A percentile compares a stretch with the other conserved stretches of the same genome.
Conservation (phyloP, 2,797 vertebrate genomes). For the Pseudochirops corinnae region DNA sequence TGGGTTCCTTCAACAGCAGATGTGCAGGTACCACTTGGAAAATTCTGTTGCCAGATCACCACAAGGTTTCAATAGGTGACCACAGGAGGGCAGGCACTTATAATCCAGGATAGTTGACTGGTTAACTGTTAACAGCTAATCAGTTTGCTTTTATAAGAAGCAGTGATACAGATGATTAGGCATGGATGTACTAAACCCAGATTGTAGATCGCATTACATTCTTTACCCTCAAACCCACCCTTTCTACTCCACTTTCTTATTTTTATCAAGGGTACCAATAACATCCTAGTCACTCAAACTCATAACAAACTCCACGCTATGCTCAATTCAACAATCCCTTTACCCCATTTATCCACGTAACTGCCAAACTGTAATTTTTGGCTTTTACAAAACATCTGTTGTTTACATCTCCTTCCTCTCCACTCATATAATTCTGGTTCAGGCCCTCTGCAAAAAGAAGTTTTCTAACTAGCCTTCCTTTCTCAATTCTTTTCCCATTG, state of each 20-base stretch:
- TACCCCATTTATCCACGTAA: neutral
- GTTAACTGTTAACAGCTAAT: neutral
- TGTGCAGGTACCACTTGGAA: neutral
- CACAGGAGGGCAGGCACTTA: neutral
- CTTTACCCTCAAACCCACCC: neutral
- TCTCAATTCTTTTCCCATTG: neutral
- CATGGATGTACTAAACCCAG: neutral
- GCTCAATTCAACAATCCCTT: neutral
- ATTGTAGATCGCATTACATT: neutral
- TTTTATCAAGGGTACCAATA: neutral
- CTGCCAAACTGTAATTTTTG: neutral
- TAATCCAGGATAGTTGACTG: neutral
- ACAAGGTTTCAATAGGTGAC: neutral
- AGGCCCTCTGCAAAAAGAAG: neutral
- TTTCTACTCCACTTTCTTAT: neutral
- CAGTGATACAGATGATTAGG: neutral
- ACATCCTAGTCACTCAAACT: neutral
- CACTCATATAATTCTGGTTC: neutral
- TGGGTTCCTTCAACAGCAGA: neutral
- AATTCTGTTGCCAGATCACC: neutral
- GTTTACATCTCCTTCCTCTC: neutral
- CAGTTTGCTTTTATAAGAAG: neutral
- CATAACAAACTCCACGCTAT: neutral
- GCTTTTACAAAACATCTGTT: neutral
- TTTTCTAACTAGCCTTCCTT: neutral